Percentiles rank a stretch among this genome's conserved stretches.
phyloP scores from a whole-genome alignment of 2,888 invertebrate species.

The Lucinisca nassula region DNA sequence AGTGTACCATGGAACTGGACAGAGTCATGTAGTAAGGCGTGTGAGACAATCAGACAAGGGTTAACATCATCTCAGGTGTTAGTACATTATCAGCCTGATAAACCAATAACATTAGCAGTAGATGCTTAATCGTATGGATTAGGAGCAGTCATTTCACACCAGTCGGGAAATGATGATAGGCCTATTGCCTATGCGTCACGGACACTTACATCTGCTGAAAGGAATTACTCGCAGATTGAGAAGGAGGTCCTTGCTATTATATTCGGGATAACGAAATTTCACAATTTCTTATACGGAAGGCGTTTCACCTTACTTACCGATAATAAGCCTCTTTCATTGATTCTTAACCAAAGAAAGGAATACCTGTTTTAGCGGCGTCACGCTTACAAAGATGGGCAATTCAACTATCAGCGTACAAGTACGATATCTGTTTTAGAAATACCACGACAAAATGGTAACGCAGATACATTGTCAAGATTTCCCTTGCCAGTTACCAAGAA shows the following conservation, averaged over 20 bases:
- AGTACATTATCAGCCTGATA: conserved; percentile 56
- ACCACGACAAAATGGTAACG: conserved; percentile 74
- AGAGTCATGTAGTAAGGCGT: conserved; percentile 16
- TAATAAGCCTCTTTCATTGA: conserved; percentile 51
- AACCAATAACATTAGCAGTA: conserved; percentile 59
- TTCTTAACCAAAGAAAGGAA: conserved; percentile 59
- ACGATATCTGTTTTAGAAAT: conserved; percentile 38
- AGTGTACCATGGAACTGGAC: conserved; percentile 33
- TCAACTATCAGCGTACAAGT: conserved; percentile 46
- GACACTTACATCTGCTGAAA: conserved; percentile 50
- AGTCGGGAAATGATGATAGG: conserved; percentile 84
- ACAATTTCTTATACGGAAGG: conserved; percentile 57
- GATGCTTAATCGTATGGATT: conserved; percentile 73
- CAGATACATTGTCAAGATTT: conserved; percentile 80
- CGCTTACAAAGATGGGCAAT: conserved; percentile 84
- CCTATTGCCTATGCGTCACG: conserved; percentile 85
- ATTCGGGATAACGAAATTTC: conserved; percentile 82
- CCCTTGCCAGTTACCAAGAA: neutral
- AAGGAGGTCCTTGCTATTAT: conserved; percentile 84
- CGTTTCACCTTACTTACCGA: conserved; percentile 44
- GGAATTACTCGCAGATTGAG: conserved; percentile 85
- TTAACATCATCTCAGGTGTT: conserved; percentile 30
- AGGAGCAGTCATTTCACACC: conserved; percentile 76
- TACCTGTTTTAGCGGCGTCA: conserved; percentile 82
- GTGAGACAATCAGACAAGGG: neutral